phyloP scores from a whole-genome alignment of 2,888 invertebrate genomes.

The Stenurella melanura region DNA sequence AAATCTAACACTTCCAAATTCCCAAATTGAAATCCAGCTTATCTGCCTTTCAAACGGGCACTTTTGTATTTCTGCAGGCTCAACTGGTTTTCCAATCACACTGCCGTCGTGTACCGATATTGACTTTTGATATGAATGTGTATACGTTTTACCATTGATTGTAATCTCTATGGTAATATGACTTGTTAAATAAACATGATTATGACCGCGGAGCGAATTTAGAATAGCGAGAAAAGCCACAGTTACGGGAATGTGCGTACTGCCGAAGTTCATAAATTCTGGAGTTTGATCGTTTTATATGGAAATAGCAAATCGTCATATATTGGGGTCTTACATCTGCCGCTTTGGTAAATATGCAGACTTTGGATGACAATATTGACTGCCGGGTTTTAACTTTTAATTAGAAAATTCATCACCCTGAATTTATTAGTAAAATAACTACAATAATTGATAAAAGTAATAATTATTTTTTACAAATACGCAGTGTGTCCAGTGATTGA shows the following conservation, averaged over 20 bases:
- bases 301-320: slow-evolving; percentile 38
- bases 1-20: slow-evolving; percentile 63
- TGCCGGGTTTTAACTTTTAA: background rate
- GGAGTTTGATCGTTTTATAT: slow-evolving; percentile 34
- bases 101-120: slow-evolving; percentile 19
- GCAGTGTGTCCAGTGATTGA: no score
- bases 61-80: slow-evolving; percentile 46
- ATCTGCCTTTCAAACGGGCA: slow-evolving; percentile 49
- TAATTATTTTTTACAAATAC: no score
- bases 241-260: slow-evolving; percentile 23
- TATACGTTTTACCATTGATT: slow-evolving; percentile 29
- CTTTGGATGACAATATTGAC: background rate
- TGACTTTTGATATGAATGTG: slow-evolving; percentile 34
- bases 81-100: slow-evolving; percentile 42
- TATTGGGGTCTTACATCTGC: slow-evolving; percentile 12
- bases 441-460: no score
- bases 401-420: background rate
- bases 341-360: background rate
- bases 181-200: slow-evolving; percentile 40
- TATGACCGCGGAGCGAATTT: slow-evolving; percentile 26
- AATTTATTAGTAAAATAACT: no score
- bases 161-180: slow-evolving; percentile 37
- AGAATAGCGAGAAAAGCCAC: slow-evolving; percentile 15
- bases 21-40: slow-evolving; percentile 63
- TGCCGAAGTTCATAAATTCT: slow-evolving; percentile 21